Conservation (phyloP, 2,113 vertebrate species). For the Megaceryle torquata region DNA sequence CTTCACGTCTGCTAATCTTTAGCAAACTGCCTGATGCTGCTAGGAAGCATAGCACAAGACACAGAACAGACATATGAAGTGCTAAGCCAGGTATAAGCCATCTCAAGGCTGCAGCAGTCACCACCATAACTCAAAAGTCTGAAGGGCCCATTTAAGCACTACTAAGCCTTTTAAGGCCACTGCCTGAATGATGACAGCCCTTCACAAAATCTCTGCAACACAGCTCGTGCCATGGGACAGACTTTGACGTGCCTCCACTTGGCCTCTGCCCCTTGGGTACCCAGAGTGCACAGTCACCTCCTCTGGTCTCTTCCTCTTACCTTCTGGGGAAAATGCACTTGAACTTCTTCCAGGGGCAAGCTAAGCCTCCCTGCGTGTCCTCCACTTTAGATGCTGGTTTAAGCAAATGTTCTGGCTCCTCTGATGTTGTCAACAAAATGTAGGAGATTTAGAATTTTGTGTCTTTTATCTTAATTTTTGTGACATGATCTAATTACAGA, state of each 20-base stretch:
- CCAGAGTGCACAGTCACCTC: not conserved
- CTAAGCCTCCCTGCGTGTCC: not conserved
- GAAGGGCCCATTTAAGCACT: not conserved
- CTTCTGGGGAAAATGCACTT: not conserved
- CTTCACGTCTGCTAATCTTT: not conserved
- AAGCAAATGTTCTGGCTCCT: not conserved
- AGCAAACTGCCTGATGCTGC: not conserved
- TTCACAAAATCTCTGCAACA: not conserved
- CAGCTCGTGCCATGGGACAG: not conserved
- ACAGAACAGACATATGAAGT: not conserved
- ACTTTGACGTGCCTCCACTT: not conserved
- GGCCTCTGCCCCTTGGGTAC: not conserved
- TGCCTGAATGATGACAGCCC: not conserved
- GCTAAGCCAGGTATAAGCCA: slow-evolving; percentile 42
- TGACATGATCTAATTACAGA: slow-evolving; percentile 71
- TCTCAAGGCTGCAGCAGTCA: slow-evolving; percentile 18
- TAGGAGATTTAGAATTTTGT: slow-evolving; percentile 1
- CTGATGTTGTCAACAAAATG: slow-evolving; percentile 5
- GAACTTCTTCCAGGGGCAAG: not conserved
- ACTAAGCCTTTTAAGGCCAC: not conserved
- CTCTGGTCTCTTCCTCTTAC: not conserved
- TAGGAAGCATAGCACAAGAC: not conserved
- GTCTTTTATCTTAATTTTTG: slow-evolving; percentile 72
- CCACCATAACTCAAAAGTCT: not conserved
- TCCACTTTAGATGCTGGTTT: not conserved